A percentile compares a stretch with the other conserved stretches of the same genome.
phyloP scores from a whole-genome alignment of 1,140 invertebrate species.

The Berghia stephanieae region DNA sequence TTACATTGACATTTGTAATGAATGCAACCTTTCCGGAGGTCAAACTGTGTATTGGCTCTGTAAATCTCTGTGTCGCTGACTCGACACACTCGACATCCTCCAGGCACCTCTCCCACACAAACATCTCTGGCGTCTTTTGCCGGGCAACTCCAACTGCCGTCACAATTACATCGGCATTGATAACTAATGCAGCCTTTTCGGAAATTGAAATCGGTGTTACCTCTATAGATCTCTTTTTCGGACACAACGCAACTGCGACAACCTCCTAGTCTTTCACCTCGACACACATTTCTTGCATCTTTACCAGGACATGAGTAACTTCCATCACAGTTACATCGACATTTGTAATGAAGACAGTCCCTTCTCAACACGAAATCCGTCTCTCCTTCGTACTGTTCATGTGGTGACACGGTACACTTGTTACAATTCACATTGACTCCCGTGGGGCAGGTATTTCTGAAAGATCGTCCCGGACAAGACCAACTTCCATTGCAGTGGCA shows the following conservation, averaged over 20 bases:
- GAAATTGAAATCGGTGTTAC: constrained; percentile 35
- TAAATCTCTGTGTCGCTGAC: constrained; percentile 21
- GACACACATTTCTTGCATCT: constrained; percentile 42
- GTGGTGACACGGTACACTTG: constrained; percentile 33
- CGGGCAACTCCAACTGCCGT: constrained; percentile 45
- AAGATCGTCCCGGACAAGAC: constrained; percentile 44
- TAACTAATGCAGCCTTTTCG: constrained; percentile 45
- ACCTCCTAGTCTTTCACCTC: constrained; percentile 37
- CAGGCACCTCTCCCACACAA: constrained; percentile 39
- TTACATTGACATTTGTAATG: constrained; percentile 46
- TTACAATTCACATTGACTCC: constrained; percentile 39
- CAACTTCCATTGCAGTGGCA: constrained; percentile 49
- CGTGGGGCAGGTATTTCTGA: constrained; percentile 40
- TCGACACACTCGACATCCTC: constrained; percentile 30
- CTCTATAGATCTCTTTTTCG: constrained; percentile 32
- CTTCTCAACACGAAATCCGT: constrained; percentile 38
- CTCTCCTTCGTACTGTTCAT: constrained; percentile 32
- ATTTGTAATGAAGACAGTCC: constrained; percentile 46
- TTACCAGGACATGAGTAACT: constrained; percentile 51
- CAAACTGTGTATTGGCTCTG: constrained; percentile 24
- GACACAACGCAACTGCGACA: constrained; percentile 38
- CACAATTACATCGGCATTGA: constrained; percentile 43
- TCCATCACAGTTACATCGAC: constrained; percentile 52
- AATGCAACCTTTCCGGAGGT: constrained; percentile 41
- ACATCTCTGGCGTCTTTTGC: constrained; percentile 32